These are phyloP conservation scores for Mimachlamys varia DNA, from an alignment of 2,888 invertebrate genomes.

Conservation along the genomic window DNA sequence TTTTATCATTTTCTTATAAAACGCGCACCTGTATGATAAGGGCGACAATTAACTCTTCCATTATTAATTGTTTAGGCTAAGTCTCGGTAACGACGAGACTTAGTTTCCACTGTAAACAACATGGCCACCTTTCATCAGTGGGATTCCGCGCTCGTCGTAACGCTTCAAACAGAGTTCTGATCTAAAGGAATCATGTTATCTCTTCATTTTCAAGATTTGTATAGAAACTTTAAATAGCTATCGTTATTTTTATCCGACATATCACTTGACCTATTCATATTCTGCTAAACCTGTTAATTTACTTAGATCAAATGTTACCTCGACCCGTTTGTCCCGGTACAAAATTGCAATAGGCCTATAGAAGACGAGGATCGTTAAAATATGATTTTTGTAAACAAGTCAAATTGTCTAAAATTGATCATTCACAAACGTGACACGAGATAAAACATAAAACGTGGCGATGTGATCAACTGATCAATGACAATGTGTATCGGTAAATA, in stretches of 20 bases:
- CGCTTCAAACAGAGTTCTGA: not conserved
- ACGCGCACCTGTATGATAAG: not conserved
- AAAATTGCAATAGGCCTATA: not conserved
- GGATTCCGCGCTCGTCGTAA: not conserved
- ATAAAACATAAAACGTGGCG: not conserved
- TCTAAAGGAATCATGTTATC: not conserved
- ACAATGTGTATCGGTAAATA: not conserved
- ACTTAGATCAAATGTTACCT: not conserved
- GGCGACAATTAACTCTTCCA: not conserved
- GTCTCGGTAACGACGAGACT: not conserved
- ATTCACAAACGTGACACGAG: not conserved
- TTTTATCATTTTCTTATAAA: too few relatives aligned
- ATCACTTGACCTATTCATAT: not conserved
- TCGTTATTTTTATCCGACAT: not conserved
- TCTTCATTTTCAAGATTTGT: not conserved
- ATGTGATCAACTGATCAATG: not conserved
- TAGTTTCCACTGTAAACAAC: constrained; percentile 19
- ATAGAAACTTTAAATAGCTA: not conserved
- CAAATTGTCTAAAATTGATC: not conserved
- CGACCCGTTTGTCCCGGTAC: not conserved
- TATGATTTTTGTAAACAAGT: not conserved
- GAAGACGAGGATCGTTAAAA: too few relatives aligned
- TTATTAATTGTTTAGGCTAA: not conserved
- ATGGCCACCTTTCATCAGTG: not conserved
- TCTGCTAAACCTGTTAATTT: not conserved